Evolutionary conservation across 92 coral and sea anemone species (phyloP).

Genomic region (Porites cylindrica): DNA sequence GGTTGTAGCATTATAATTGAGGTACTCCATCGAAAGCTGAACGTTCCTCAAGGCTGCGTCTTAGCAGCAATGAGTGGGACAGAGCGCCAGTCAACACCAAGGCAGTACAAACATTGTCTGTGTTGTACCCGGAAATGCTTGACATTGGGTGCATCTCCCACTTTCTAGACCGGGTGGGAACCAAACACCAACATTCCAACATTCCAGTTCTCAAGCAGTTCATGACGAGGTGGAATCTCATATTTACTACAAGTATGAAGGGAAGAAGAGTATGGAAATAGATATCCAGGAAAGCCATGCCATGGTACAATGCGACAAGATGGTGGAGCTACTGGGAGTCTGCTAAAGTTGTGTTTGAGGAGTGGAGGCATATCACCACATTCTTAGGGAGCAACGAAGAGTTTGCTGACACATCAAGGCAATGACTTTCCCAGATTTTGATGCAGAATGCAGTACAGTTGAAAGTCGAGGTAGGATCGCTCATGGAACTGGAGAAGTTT

Average conservation of each 20-base stretch:
- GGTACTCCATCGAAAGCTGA: conserved; percentile 44
- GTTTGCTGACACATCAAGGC: conserved; percentile 38
- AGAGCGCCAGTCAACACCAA: conserved; percentile 19
- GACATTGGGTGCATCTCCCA: too few relatives aligned
- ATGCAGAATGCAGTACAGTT: neutral
- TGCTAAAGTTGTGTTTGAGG: conserved; percentile 38
- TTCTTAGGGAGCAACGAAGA: conserved; percentile 41
- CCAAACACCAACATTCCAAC: too few relatives aligned
- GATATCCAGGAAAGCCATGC: too few relatives aligned
- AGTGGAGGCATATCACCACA: conserved; percentile 42
- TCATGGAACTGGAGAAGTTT: too few relatives aligned
- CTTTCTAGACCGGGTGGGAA: too few relatives aligned
- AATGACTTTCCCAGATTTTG: conserved; percentile 15
- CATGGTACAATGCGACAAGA: conserved; percentile 38
- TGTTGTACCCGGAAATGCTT: too few relatives aligned
- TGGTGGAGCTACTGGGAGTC: conserved; percentile 63
- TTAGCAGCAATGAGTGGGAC: conserved; percentile 48
- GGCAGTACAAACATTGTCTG: too few relatives aligned
- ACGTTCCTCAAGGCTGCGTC: conserved; percentile 31
- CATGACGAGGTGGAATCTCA: too few relatives aligned
- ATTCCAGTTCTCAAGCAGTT: too few relatives aligned
- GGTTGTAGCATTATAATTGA: conserved; percentile 9
- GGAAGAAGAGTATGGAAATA: too few relatives aligned
- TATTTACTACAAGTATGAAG: too few relatives aligned
- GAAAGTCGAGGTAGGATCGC: neutral